Percentiles rank a stretch among this genome's conserved stretches.
Evolutionary conservation across 2,113 vertebrate genomes (phyloP).

Genomic region (Cephalopterus ornatus): DNA sequence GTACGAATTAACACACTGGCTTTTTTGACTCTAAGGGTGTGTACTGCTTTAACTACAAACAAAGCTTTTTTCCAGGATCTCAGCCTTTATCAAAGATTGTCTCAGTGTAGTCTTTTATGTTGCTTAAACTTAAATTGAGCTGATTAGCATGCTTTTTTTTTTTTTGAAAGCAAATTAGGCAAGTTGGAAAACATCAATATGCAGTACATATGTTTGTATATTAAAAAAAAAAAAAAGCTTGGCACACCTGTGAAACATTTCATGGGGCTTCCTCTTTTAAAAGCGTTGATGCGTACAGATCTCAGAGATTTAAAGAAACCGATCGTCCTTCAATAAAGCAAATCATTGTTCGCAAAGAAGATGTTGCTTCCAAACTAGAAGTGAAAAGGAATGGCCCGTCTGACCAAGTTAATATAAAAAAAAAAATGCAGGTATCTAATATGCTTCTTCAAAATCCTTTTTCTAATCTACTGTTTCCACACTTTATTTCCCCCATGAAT

Average conservation of each 20-base stretch:
- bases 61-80: background rate
- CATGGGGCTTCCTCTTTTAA: conserved; percentile 34
- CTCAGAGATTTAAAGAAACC: conserved; percentile 86
- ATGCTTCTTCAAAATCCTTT: background rate
- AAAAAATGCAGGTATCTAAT: conserved; percentile 87
- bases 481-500: background rate
- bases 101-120: background rate
- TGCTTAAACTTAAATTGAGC: background rate
- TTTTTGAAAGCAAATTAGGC: background rate
- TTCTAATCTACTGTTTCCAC: background rate
- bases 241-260: background rate
- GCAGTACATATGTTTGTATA: background rate
- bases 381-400: conserved; percentile 67
- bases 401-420: conserved; percentile 81
- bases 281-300: conserved; percentile 92
- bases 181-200: background rate
- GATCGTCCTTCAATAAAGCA: conserved; percentile 86
- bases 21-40: background rate
- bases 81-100: background rate
- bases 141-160: background rate
- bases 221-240: background rate
- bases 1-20: background rate
- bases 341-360: conserved; percentile 88
- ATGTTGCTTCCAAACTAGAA: conserved; percentile 77
- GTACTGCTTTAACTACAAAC: background rate